Evolutionary conservation across 2,797 vertebrate genomes (phyloP), one percentile per base, ranked within the genome.

Genomic region (Fundulus diaphanus): DNA sequence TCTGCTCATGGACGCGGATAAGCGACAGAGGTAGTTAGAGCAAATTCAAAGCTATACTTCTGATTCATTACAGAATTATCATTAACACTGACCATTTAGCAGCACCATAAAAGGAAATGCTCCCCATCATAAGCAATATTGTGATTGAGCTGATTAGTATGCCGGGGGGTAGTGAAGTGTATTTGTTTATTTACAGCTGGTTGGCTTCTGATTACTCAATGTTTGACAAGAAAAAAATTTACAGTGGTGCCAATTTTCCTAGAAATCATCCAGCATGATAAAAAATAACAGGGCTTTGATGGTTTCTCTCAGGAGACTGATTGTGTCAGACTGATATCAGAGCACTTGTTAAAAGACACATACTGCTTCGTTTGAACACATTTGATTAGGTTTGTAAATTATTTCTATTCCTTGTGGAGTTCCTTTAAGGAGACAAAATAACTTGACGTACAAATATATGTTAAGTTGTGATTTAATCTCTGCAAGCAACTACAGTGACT

Each of bases 141-240:
- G 85, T 68, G 69, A 73, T 68, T 83, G 76, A 81, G 86, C 84
- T 90, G 78, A 81, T 94, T 93, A 92, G 91, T 81, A 91, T 89
- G 87, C 85, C 65, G 35, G 67, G 40, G 80, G 51, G 35, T 75
- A 70, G 73, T 61, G 82, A 83, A 84, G 80, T 88, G 79, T 82
- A 89, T 92, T 90, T 91, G 89, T 94, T 94, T 92, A 92, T 93
- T 92, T 91, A 86, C 81, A 78, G 81, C 72, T 91, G 89, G 81
- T 84, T 92, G 88, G 73, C 72, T 90, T 92, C 88, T 93, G 89
- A 94, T 93, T 92, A 88, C 85, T 90, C 84, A 87, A 91, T 89
- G 83, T 91, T 88, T 92, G 89, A 92, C 92, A 92, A 88, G 92
- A 92, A 65, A 93, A 90, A 93, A 91, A 93, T 94, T 91, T 87